Evolutionary conservation across 2,797 vertebrate genomes (phyloP).

Genomic region (Rhinogobio ventralis): DNA sequence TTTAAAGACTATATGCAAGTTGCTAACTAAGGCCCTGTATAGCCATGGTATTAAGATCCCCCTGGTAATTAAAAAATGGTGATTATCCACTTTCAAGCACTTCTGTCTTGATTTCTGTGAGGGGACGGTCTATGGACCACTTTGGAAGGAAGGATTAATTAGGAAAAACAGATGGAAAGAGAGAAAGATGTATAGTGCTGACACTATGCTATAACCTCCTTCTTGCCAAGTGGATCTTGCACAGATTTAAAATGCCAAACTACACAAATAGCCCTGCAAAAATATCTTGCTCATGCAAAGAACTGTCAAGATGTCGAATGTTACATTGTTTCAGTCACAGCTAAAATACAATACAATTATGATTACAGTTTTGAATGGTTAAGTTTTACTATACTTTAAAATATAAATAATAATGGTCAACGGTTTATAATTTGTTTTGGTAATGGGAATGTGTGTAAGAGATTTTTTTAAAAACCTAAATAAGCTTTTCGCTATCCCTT

Average conservation of each 20-base stretch:
- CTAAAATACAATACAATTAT: background rate
- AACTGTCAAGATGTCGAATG: background rate
- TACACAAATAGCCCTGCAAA: slow-evolving; percentile 17
- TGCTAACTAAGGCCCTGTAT: background rate
- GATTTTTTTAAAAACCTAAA: background rate
- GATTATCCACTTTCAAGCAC: too few species aligned
- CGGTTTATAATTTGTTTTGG: background rate
- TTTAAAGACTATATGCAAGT: too few species aligned
- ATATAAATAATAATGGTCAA: background rate
- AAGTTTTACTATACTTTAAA: background rate
- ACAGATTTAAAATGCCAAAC: background rate
- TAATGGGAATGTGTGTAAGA: background rate
- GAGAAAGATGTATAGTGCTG: background rate
- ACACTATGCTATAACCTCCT: background rate
- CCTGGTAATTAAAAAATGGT: too few species aligned
- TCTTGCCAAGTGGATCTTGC: background rate
- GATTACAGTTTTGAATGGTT: background rate
- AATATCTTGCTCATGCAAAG: background rate
- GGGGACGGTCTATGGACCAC: background rate
- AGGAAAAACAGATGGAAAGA: slow-evolving; percentile 2
- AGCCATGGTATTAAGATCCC: too few species aligned
- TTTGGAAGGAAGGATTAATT: slow-evolving; percentile 24
- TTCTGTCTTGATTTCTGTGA: too few species aligned
- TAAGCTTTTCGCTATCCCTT: background rate
- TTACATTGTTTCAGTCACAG: background rate